Percentiles rank a stretch among this genome's conserved stretches.
Evolutionary conservation across 2,888 invertebrate genomes (phyloP).

Genomic region (Allygus modestus): DNA sequence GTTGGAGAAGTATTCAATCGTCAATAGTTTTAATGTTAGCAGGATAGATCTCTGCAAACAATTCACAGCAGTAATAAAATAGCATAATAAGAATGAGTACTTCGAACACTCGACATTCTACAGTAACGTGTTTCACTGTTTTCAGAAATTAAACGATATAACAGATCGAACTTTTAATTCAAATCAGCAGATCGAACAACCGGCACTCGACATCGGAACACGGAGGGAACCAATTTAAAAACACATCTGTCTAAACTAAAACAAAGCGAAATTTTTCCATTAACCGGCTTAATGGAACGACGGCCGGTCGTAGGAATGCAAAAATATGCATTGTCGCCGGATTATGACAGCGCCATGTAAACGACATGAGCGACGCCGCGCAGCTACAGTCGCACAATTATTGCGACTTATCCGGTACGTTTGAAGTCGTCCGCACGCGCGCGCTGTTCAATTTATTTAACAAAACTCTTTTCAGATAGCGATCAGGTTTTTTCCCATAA

Average conservation of each 20-base stretch:
- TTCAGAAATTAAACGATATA: neutral
- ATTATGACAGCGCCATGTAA: neutral
- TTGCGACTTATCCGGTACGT: conserved; percentile 45
- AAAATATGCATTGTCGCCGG: conserved; percentile 42
- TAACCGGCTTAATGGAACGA: conserved; percentile 33
- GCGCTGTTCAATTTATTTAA: conserved; percentile 35
- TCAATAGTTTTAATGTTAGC: no score
- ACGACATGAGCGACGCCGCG: neutral
- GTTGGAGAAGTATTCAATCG: no score
- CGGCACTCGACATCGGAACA: neutral
- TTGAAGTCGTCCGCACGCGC: conserved; percentile 31
- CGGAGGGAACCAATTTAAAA: conserved; percentile 43
- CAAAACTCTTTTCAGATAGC: conserved; percentile 52
- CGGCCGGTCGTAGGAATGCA: conserved; percentile 38
- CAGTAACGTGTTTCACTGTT: neutral
- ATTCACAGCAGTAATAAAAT: no score
- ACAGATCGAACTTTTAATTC: conserved; percentile 9
- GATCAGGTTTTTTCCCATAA: conserved; percentile 43
- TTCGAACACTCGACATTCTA: neutral
- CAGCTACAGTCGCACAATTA: conserved; percentile 29
- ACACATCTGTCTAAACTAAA: conserved; percentile 55
- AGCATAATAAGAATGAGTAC: neutral
- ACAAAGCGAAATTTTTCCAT: conserved; percentile 58
- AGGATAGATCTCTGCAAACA: no score
- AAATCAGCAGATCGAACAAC: conserved; percentile 10